These are phyloP conservation scores for Eurytoma adleriae DNA, from an alignment of 2,888 invertebrate genomes.

Conservation along the genomic window DNA sequence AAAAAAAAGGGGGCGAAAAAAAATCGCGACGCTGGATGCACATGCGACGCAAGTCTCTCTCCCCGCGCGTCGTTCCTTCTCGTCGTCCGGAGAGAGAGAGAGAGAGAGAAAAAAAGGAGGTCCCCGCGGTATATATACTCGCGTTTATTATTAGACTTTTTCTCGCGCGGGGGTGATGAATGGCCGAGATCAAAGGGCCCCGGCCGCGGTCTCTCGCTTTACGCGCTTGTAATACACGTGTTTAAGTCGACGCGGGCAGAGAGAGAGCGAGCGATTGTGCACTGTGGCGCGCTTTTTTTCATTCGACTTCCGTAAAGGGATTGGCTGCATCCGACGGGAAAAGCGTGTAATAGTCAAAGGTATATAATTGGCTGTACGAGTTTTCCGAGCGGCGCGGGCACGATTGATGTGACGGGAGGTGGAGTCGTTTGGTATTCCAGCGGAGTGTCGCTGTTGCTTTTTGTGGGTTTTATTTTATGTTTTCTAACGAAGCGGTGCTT, in stretches of 20 bases:
- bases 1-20: not conserved
- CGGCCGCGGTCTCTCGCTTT: constrained; percentile 71
- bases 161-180: constrained; percentile 74
- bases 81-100: too few relatives aligned
- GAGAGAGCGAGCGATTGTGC: constrained; percentile 21
- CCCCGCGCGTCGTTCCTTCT: not conserved
- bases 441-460: constrained; percentile 9
- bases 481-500: constrained; percentile 32
- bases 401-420: constrained; percentile 35
- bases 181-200: constrained; percentile 72
- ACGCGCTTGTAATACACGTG: constrained; percentile 75
- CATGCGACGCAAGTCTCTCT: not conserved
- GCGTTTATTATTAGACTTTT: constrained; percentile 73
- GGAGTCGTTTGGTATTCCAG: constrained; percentile 21
- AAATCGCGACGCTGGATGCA: not conserved
- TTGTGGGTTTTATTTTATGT: constrained; percentile 11
- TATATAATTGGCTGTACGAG: not conserved
- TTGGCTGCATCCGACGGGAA: not conserved
- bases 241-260: constrained; percentile 59
- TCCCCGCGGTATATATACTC: constrained; percentile 23
- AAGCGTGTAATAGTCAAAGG: too few relatives aligned
- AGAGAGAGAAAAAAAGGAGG: constrained; percentile 24
- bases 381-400: not conserved
- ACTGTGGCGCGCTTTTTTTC: not conserved
- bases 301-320: not conserved